Base-by-base conservation (phyloP, 1,140 invertebrate species). In the Trachymyrmex septentrionalis region DNA sequence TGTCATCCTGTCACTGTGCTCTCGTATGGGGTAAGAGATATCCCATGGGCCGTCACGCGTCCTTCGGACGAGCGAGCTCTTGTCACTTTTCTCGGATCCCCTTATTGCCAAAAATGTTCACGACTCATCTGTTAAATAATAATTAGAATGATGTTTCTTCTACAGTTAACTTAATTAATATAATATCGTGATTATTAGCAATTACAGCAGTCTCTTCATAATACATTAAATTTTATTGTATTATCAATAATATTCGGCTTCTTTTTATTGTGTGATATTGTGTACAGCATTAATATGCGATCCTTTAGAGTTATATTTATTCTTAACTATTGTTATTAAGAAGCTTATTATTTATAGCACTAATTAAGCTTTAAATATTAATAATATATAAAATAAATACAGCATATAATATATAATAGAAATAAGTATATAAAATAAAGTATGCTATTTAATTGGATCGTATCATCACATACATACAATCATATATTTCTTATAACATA, bases 1-100 rank as follows among this genome's bases (percentile, higher is more conserved):
- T 95, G 94, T 95, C 94, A 95, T 94, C 93, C 93, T 95, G 94
- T 95, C 94, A 94, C 93, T 95, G 94, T 92, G 94, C 93, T 87
- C 90, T 87, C 90, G 88, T 76, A 91, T 87, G 76, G 87, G 89
- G 89, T 91, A 91, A 57, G 5, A 90, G 89, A 88, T 91, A 91
- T 93, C 92, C 91, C 91, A 90, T 90, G 86, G 91, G 90, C 91
- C 92, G 91, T 93, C 92, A 90, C 91, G 87, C 88, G 91, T 91
- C 91, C 89, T 89, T 86, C 90, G 73, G 88, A 88, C 90, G 87
- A 84, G 21, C 67, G 61, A 69, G 44, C 55, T 73, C 50, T 48
- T 72, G 59, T 61, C 86, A 50, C 27, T 72, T 86, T 64, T 66
- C n/a, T n/a, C 34, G 24, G 73, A 75, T 75, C 72, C 24, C 16